These are phyloP conservation scores for Sandelia bainsii DNA, from an alignment of 2,797 vertebrate genomes.

Conservation along the genomic window DNA sequence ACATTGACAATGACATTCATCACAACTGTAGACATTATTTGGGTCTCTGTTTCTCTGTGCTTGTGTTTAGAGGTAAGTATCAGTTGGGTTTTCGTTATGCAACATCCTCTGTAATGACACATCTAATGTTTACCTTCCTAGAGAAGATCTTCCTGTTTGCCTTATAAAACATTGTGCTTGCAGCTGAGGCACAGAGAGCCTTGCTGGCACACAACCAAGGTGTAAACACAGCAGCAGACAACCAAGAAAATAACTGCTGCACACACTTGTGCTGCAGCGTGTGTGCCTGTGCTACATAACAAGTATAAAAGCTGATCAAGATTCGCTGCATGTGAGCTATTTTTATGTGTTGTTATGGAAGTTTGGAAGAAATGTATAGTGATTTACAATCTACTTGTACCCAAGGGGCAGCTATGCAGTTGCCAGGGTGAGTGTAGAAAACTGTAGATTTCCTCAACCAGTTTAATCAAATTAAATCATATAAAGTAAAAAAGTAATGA, in stretches of 20 bases:
- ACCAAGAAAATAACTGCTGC: slow-evolving; percentile 43
- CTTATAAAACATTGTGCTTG: slow-evolving; percentile 71
- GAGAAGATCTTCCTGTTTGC: slow-evolving; percentile 81
- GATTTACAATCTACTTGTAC: not conserved
- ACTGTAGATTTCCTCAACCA: not conserved
- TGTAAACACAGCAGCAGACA: slow-evolving; percentile 66
- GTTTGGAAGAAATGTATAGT: not conserved
- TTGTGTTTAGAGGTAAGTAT: slow-evolving; percentile 56
- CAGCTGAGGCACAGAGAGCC: slow-evolving; percentile 75
- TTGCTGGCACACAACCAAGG: slow-evolving; percentile 69
- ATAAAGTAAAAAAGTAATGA: not conserved
- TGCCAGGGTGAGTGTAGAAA: not conserved
- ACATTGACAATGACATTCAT: slow-evolving; percentile 40
- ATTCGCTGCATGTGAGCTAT: not conserved
- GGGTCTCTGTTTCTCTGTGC: slow-evolving; percentile 23
- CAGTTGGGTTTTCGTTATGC: slow-evolving; percentile 64
- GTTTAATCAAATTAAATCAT: not conserved
- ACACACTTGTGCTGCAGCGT: slow-evolving; percentile 15
- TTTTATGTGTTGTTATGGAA: not conserved
- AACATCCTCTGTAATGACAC: slow-evolving; percentile 76
- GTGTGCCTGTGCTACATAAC: slow-evolving; percentile 14
- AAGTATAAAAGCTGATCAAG: not conserved
- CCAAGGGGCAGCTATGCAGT: not conserved
- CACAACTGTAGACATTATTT: slow-evolving; percentile 36
- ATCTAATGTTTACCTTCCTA: slow-evolving; percentile 74